A percentile compares a stretch with the other conserved stretches of the same genome.
Conservation (phyloP, 2,113 vertebrate species). For the Oncorhynchus nerka region DNA sequence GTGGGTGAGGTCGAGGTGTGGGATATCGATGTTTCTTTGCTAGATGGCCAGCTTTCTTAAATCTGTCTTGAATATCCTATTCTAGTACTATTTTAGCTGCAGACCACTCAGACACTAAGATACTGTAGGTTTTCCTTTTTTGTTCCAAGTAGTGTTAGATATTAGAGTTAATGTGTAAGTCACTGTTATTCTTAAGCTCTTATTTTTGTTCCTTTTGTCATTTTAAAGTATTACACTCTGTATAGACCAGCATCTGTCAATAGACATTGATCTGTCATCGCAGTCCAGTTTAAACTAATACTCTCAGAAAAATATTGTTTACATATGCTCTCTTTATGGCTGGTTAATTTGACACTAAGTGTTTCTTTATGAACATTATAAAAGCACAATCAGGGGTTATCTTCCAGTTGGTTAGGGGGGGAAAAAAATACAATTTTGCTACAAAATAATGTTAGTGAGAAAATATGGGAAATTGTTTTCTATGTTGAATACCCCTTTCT, state of each 20-base stretch:
- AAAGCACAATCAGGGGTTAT: constrained; percentile 11
- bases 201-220: background rate
- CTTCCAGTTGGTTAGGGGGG: constrained; percentile 6
- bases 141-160: background rate
- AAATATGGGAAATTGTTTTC: constrained; percentile 4
- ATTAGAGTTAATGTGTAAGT: background rate
- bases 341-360: background rate
- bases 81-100: too few relatives aligned
- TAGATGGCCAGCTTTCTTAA: too few relatives aligned
- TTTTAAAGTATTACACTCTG: background rate
- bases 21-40: background rate
- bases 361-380: too few relatives aligned
- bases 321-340: background rate
- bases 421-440: background rate
- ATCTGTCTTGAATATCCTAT: too few relatives aligned
- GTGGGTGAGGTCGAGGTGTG: background rate
- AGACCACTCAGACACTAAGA: background rate
- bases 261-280: background rate
- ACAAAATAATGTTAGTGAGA: background rate
- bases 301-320: background rate
- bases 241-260: background rate
- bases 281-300: background rate
- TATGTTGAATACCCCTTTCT: constrained; percentile 14
- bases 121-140: background rate
- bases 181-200: background rate